Evolutionary conservation across 1,140 invertebrate genomes (phyloP), one percentile per base, ranked within the genome.

Genomic region (Mylabris phalerata): DNA sequence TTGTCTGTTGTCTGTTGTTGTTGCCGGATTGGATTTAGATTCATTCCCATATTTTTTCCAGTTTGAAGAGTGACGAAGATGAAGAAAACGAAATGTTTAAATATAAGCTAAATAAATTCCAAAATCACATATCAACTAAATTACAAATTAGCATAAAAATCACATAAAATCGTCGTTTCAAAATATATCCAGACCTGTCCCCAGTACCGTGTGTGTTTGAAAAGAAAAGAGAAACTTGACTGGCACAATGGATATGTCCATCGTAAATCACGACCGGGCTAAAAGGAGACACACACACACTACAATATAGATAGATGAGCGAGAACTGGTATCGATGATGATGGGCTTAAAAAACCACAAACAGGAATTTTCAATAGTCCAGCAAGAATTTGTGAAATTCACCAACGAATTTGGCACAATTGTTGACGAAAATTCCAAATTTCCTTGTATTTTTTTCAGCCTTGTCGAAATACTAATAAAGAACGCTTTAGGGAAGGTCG

Each of bases 121-220:
- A 63, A 64, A 69, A 66, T 69, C 67, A 69, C 67, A 69, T 65
- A 69, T 69, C 67, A 69, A 69, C 62, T 66, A 64, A 66, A 66
- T 66, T 66, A 64, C 55, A 50, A 56, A 67, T 65, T 63, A 61
- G 60, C 65, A 67, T 65, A 67, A 66, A 66, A 62, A 66, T 64
- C 65, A 62, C 58, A 67, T 65, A 65, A 65, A 67, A 61, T 60
- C 54, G 19, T 19, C 19, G 32, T 32, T 32, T 55, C 48, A 64
- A 61, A 19, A 19, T 19, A 19, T 19, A 67, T 59, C 55, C 56
- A 57, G 59, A 56, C 59, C 63, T 64, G 64, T 62, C 59, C 52
- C 44, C 7, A 7, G 32, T 5, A 32, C 32, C 4, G 4, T 32
- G 7, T 19, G 19, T 19, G 19, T 19, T 32, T 55, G 57, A 42